Conservation (phyloP, 2,888 invertebrate genomes). For the Scaptomyza polygonia region DNA sequence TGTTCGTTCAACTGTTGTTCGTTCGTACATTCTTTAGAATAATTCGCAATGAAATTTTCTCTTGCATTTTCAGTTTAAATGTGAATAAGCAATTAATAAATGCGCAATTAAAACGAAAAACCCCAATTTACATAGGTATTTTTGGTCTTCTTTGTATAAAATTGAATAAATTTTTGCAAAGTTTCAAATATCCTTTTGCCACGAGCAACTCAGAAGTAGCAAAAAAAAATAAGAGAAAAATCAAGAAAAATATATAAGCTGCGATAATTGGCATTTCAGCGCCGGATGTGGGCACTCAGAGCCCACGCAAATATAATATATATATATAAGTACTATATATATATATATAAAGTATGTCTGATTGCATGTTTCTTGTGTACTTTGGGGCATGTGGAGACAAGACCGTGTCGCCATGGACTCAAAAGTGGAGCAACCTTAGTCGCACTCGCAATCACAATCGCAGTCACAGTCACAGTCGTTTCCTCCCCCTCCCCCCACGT, state of each 20-base stretch:
- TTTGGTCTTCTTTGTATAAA: too few relatives aligned
- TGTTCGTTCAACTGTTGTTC: too few relatives aligned
- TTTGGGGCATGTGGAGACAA: slow-evolving; percentile 39
- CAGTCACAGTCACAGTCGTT: slow-evolving; percentile 12
- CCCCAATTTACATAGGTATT: too few relatives aligned
- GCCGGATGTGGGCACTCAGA: slow-evolving; percentile 67
- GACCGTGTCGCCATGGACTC: slow-evolving; percentile 58
- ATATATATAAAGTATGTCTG: background rate
- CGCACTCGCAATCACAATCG: slow-evolving; percentile 28
- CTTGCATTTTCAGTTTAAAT: too few relatives aligned
- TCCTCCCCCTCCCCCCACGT: background rate
- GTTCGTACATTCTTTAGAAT: too few relatives aligned
- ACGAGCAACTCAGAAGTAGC: background rate
- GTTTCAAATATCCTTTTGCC: too few relatives aligned
- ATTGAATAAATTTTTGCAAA: too few relatives aligned
- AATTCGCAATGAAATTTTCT: too few relatives aligned
- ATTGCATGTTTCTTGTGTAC: background rate
- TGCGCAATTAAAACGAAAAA: too few relatives aligned
- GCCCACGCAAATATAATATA: slow-evolving; percentile 4
- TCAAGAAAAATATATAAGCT: slow-evolving; percentile 7
- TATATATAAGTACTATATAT: background rate
- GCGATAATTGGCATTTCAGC: slow-evolving; percentile 72
- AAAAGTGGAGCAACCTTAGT: slow-evolving; percentile 57
- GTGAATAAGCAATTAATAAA: too few relatives aligned
- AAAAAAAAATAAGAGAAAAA: background rate